Percentiles rank a stretch among this genome's conserved stretches.
Conservation (phyloP, 2,797 vertebrate genomes). For the Oreochromis mossambicus region DNA sequence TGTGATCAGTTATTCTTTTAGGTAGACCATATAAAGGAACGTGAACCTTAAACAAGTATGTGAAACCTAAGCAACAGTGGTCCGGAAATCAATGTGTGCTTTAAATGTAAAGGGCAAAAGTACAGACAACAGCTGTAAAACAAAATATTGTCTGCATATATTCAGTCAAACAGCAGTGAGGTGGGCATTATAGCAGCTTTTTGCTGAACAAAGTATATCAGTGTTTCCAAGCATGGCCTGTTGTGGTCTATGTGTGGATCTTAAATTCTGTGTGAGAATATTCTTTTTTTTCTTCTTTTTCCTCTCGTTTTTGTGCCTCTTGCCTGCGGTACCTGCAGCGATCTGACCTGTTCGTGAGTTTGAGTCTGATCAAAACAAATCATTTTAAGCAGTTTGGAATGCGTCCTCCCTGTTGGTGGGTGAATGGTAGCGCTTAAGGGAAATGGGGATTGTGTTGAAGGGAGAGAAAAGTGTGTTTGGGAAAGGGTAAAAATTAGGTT, state of each 20-base stretch:
- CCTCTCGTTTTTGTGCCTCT: slow-evolving; percentile 7
- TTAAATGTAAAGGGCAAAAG: neutral
- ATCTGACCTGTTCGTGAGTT: slow-evolving; percentile 33
- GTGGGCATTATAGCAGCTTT: neutral
- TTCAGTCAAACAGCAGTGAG: neutral
- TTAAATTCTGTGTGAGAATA: neutral
- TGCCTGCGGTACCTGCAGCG: slow-evolving; percentile 10
- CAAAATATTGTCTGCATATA: neutral
- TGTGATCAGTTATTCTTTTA: neutral
- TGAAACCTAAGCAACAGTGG: neutral
- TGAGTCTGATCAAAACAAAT: slow-evolving; percentile 34
- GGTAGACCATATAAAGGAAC: neutral
- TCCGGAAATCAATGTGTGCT: neutral
- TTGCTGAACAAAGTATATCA: neutral
- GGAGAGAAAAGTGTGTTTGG: neutral
- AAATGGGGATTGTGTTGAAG: neutral
- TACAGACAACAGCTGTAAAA: neutral
- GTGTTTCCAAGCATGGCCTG: neutral
- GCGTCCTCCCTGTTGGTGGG: neutral
- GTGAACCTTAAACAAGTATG: neutral
- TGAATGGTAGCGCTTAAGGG: neutral
- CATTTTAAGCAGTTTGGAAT: slow-evolving; percentile 37
- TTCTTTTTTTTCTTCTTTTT: neutral
- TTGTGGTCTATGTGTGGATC: neutral
- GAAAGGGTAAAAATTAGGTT: neutral